Percentiles rank a stretch among this genome's conserved stretches.
Evolutionary conservation across 1,140 invertebrate genomes (phyloP).

Genomic region (Drosophila gunungcola): DNA sequence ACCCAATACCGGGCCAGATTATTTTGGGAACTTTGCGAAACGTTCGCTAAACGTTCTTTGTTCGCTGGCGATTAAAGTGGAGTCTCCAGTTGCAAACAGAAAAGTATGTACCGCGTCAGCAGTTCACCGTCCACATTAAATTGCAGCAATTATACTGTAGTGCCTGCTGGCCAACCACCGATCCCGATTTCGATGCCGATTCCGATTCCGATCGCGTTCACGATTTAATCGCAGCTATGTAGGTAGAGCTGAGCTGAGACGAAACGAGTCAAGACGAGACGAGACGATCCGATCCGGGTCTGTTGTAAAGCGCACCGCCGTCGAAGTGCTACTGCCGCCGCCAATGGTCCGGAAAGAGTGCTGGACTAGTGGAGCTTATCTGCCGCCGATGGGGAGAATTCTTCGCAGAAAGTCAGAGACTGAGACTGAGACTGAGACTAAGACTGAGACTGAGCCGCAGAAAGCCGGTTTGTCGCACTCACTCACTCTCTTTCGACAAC

Average conservation of each 20-base stretch:
- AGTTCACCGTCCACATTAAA: slow-evolving; percentile 28
- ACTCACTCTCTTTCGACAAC: not conserved
- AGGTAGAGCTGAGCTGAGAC: too few relatives aligned
- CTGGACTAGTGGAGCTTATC: slow-evolving; percentile 58
- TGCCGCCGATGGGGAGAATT: slow-evolving; percentile 23
- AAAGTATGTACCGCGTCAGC: slow-evolving; percentile 36
- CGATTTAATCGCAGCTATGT: slow-evolving; percentile 4
- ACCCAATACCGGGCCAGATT: slow-evolving; percentile 34
- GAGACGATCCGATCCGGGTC: slow-evolving; percentile 23
- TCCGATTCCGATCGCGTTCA: slow-evolving; percentile 27
- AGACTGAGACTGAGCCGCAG: slow-evolving; percentile 34
- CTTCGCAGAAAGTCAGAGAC: slow-evolving; percentile 58
- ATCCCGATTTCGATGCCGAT: slow-evolving; percentile 38
- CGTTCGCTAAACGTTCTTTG: slow-evolving; percentile 40
- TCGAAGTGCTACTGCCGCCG: slow-evolving; percentile 72
- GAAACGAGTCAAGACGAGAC: too few relatives aligned
- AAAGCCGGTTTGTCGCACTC: slow-evolving; percentile 66
- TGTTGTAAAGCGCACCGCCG: slow-evolving; percentile 66
- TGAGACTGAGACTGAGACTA: slow-evolving; percentile 15
- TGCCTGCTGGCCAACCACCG: slow-evolving; percentile 3
- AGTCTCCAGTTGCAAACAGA: slow-evolving; percentile 26
- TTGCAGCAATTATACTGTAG: slow-evolving; percentile 37
- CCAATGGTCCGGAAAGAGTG: slow-evolving; percentile 78
- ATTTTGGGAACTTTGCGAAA: slow-evolving; percentile 33
- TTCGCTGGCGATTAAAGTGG: slow-evolving; percentile 4